Evolutionary conservation across 2,113 vertebrate genomes (phyloP), one percentile per base, ranked within the genome.

Genomic region (Danionella cerebrum): DNA sequence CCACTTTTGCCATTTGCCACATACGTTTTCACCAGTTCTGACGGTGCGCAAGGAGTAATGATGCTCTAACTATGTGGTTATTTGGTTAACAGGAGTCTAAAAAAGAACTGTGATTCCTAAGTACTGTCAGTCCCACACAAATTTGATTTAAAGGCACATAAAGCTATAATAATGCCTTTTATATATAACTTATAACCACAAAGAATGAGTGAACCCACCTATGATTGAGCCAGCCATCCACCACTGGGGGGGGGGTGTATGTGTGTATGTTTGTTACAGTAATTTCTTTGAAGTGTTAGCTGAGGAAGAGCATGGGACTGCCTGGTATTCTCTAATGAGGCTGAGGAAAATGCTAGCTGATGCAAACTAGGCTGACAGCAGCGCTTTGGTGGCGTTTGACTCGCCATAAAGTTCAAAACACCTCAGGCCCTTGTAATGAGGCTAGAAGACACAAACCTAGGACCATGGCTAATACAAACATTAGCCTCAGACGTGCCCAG

Each of bases 291-390:
- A 76, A 73, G 74, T 52, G 45, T 13, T 22, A 53, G 35, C 55
- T 57, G 53, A 45, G 33, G 25, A 41, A 57, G 16, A 48, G 59
- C 33, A 55, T 3, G 54, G 51, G 69, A 73, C 59, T 69, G 50
- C 39, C 36, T 65, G 70, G 72, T 64, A 59, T 39, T 45, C 47
- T 54, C 55, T 76, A 74, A 79, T 74, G 74, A 74, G 48, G 55
- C 48, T 59, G 42, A 55, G 45, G 57, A 74, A 27, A 59, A 71
- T 31, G 29, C 60, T 52, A 24, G 35, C 53, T 51, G 71, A 74
- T 71, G 39, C 64, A 71, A 74, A 69, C 57, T 65, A 51, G 41
- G 41, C 35, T 63, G 68, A 74, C 48, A 51, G 65, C 58, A 22
- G 59, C 42, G 31, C 57, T 70, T 69, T 67, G 59, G 74, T 72